Percentiles rank a stretch among this genome's conserved stretches.
Evolutionary conservation across 2,113 vertebrate genomes (phyloP).

Genomic region (Dromaius novaehollandiae): DNA sequence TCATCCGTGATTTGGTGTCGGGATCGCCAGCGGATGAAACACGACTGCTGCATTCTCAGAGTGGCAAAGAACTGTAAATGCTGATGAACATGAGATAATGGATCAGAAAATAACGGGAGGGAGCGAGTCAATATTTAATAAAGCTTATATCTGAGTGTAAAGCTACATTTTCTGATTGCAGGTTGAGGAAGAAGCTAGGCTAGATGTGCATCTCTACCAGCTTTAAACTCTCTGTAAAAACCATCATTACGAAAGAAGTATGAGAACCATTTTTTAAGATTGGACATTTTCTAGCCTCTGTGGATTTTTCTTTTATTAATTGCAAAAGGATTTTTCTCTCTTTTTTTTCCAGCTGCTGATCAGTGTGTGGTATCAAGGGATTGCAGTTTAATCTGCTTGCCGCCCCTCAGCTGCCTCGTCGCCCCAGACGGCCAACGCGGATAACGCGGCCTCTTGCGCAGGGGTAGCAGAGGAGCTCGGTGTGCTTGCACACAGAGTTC

Average conservation of each 20-base stretch:
- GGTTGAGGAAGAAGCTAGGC: not conserved
- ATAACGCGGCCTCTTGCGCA: constrained; percentile 1
- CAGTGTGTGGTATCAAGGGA: not conserved
- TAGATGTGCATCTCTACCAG: not conserved
- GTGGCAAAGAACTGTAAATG: not conserved
- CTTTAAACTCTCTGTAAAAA: not conserved
- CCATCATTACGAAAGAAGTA: not conserved
- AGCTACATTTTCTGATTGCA: not conserved
- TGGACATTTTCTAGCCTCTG: not conserved
- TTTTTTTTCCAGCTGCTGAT: fast-evolving
- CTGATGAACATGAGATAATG: constrained; percentile 35
- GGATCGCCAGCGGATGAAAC: constrained; percentile 11
- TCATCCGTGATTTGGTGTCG: not conserved
- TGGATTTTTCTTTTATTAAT: not conserved
- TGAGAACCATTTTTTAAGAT: not conserved
- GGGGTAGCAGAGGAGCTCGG: not conserved
- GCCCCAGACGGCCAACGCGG: fast-evolving
- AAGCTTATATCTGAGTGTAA: not conserved
- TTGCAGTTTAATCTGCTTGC: not conserved
- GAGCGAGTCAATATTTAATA: constrained; percentile 45
- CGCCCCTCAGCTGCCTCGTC: not conserved
- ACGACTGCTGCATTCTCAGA: not conserved
- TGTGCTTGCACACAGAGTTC: not conserved
- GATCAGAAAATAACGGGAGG: constrained; percentile 29
- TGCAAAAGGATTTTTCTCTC: not conserved